Conservation (phyloP, 2,888 invertebrate genomes). For the Hipparchia sbordonii region DNA sequence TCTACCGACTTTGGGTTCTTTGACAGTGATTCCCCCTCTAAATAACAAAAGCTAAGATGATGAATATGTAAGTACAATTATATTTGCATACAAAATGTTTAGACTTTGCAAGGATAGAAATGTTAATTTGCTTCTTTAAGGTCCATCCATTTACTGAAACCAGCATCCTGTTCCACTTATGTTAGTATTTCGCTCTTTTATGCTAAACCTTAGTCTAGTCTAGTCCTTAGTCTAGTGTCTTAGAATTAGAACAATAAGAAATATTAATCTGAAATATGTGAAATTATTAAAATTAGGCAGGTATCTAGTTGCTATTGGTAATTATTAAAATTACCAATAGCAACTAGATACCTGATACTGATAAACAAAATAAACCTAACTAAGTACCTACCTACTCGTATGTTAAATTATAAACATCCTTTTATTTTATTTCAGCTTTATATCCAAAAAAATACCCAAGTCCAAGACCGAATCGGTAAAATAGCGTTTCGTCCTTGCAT, state of each 20-base stretch:
- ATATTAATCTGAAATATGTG: background rate
- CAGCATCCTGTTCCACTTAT: slow-evolving; percentile 7
- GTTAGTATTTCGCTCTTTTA: background rate
- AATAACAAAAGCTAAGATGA: slow-evolving; percentile 53
- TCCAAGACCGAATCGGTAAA: too few relatives aligned
- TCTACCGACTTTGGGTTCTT: slow-evolving; percentile 41
- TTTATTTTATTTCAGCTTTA: too few relatives aligned
- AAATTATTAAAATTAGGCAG: too few relatives aligned
- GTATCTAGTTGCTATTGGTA: too few relatives aligned
- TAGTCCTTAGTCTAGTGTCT: too few relatives aligned
- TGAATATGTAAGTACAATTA: slow-evolving; percentile 55
- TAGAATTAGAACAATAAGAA: background rate
- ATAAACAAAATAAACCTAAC: too few relatives aligned
- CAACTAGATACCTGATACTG: too few relatives aligned
- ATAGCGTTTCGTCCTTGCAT: too few relatives aligned
- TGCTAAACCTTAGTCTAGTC: background rate
- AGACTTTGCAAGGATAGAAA: slow-evolving; percentile 7
- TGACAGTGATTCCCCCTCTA: slow-evolving; percentile 49
- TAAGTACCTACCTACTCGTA: too few relatives aligned
- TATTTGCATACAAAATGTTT: slow-evolving; percentile 48
- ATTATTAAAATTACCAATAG: too few relatives aligned
- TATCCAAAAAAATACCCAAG: too few relatives aligned
- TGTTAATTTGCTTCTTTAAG: slow-evolving; percentile 13
- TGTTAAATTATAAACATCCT: too few relatives aligned
- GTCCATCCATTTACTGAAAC: background rate